Base-by-base conservation (phyloP, 1,140 invertebrate species). In the Zaprionus inermis region DNA sequence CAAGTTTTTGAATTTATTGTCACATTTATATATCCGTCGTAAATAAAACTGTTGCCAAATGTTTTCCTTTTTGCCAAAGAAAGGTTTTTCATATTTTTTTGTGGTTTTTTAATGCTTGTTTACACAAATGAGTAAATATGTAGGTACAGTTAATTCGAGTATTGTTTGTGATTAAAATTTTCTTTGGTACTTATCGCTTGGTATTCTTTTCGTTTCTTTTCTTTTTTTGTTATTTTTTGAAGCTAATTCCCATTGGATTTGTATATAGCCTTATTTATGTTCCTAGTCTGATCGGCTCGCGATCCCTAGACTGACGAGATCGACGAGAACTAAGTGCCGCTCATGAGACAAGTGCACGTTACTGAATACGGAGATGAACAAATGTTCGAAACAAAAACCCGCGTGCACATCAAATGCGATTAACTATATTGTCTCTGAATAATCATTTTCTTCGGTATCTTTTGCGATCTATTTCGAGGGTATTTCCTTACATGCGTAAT, bases 91-190 rank as follows among this genome's bases (percentile, higher is more conserved):
- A 38, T 76, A 56, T 58, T 59, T 70, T 56, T 59, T 74, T 64
- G 79, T 68, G 57, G 52, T 41, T 6, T 36, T 84, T 80, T 61
- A 78, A 84, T 76, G 72, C 67, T 81, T 83, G 79, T 65, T 78
- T 72, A 85, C 66, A 84, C 70, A 61, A 60, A 81, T 78, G 57
- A 81, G 61, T 81, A 81, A 72, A 85, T 79, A 81, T 79, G 70
- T 69, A 74, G 41, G 16, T 81, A 44, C 51, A 67, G 51, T 73
- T 68, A 59, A 49, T 60, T 36, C 18, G 65, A 74, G 41, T 83
- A 30, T 68, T 59, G 60, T 52, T 57, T 60, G 58, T 67, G 46
- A 52, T 59, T 52, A 28, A 44, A 32, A 38, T 41, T 14, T 52
- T 67, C 4, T 59, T 51, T 68, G 51, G 51, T 38, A 28, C n/a